These are phyloP conservation scores for Sardinella longiceps DNA, from an alignment of 2,797 vertebrate species.

Conservation along the genomic window DNA sequence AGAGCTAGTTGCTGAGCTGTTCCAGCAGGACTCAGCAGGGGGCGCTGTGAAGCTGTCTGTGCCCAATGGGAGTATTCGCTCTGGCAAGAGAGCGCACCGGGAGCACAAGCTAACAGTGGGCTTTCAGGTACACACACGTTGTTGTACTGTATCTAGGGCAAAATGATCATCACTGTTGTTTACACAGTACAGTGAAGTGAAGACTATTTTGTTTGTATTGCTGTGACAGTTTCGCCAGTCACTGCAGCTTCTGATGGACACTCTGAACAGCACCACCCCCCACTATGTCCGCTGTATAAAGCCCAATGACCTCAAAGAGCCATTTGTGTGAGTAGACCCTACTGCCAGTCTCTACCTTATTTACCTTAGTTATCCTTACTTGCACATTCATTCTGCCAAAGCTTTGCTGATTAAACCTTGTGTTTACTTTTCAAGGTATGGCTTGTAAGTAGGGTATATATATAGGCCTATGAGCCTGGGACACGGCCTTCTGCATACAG, in stretches of 20 bases:
- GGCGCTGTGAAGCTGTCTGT: conserved; percentile 42
- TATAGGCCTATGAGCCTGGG: too few species aligned
- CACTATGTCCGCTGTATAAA: conserved; percentile 85
- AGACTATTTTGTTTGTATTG: conserved; percentile 5
- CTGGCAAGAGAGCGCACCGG: conserved; percentile 69
- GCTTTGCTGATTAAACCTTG: too few species aligned
- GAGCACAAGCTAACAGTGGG: conserved; percentile 78
- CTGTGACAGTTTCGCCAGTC: conserved; percentile 77
- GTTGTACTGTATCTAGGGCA: neutral
- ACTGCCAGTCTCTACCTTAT: neutral
- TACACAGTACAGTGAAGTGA: neutral
- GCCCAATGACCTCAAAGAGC: conserved; percentile 77
- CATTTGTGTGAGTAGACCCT: conserved; percentile 73
- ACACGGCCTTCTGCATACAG: too few species aligned
- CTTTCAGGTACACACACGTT: conserved; percentile 75
- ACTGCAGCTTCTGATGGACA: conserved; percentile 76
- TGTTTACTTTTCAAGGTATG: neutral
- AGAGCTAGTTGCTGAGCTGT: conserved; percentile 79
- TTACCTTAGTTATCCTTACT: too few species aligned
- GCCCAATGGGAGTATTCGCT: conserved; percentile 62
- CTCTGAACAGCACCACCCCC: conserved; percentile 78
- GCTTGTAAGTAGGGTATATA: too few species aligned
- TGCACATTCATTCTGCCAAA: too few species aligned
- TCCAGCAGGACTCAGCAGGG: conserved; percentile 68
- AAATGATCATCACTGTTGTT: neutral